Evolutionary conservation across 1,140 invertebrate species (phyloP), one percentile per base, ranked within the genome.

Genomic region (Druon quercuslanigerum): DNA sequence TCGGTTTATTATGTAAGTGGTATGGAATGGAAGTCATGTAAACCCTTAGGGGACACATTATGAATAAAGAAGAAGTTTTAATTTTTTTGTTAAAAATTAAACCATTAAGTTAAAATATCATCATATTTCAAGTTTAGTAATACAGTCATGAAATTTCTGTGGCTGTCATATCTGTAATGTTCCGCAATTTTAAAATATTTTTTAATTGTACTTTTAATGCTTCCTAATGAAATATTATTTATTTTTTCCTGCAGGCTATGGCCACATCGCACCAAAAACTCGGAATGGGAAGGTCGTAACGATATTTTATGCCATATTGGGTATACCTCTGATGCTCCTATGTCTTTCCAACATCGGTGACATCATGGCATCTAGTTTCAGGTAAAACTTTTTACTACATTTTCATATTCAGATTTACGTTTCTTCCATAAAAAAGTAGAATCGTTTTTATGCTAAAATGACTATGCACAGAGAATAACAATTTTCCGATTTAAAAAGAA

Each of bases 261-360:
- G 98, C 16, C 97, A 99, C 88, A 98, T 99, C 71, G 96, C 97
- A 0, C 97, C 97, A 1, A 98, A 98, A 92, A 99, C 98, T 0
- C 93, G 95, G 80, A 95, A 95, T 87, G 98, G 98, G 17, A 98
- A 98, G 91, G 94, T 99, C 75, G 96, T 97, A 50, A 99, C 98
- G 16, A 98, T 99, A 84, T 96, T 98, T 86, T 99, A 99, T 91
- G 98, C 98, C 46, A 97, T 99, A 85, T 92, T 99, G 80, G 98
- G 98, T 19, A 99, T 99, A 82, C 97, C 98, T 0, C 91, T 99
- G 73, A 98, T 98, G 96, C 93, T 99, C 73, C 93, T 99, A 5
- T 98, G 97, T 83, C 93, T 99, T 50, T 98, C 97, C 52, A 98
- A 98, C 87, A 98, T 99, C 78, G 97, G 98, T n/a, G 97, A 98